A percentile compares a stretch with the other conserved stretches of the same genome.
Evolutionary conservation across 2,113 vertebrate species (phyloP).

Genomic region (Pelvicachromis taeniatus): DNA sequence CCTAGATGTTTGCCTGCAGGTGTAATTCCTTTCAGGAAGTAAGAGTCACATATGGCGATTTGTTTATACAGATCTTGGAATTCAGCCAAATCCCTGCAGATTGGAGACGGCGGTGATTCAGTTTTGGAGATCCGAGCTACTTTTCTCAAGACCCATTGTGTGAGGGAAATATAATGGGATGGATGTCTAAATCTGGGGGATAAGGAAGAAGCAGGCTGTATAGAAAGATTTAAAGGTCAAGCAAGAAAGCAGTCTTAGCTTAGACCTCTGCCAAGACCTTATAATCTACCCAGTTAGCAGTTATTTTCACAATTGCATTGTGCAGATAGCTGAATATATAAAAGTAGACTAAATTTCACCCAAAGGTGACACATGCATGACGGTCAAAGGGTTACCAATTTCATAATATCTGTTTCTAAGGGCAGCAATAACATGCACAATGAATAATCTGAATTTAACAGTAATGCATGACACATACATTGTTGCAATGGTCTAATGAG

Average conservation of each 20-base stretch:
- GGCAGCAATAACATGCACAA: neutral
- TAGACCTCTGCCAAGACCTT: slow-evolving; percentile 18
- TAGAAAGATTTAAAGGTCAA: slow-evolving; percentile 48
- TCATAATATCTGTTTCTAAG: neutral
- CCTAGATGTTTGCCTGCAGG: neutral
- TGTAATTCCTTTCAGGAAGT: neutral
- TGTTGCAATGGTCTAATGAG: neutral
- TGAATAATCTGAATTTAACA: neutral
- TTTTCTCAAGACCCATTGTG: slow-evolving; percentile 39
- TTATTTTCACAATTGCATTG: neutral
- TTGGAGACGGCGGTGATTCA: slow-evolving; percentile 26
- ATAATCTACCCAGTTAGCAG: slow-evolving; percentile 25
- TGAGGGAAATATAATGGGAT: slow-evolving; percentile 23
- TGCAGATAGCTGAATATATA: neutral
- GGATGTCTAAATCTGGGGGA: slow-evolving; percentile 41
- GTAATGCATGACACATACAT: neutral
- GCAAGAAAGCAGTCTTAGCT: slow-evolving; percentile 5
- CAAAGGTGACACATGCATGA: neutral
- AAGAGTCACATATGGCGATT: slow-evolving; percentile 10
- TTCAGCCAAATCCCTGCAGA: slow-evolving; percentile 25
- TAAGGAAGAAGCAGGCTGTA: neutral
- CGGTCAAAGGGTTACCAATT: neutral
- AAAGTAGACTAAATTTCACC: neutral
- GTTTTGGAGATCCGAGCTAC: slow-evolving; percentile 30
- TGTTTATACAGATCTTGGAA: slow-evolving; percentile 13